phyloP scores from a whole-genome alignment of 2,888 invertebrate species.

The Phyllotreta striolata region DNA sequence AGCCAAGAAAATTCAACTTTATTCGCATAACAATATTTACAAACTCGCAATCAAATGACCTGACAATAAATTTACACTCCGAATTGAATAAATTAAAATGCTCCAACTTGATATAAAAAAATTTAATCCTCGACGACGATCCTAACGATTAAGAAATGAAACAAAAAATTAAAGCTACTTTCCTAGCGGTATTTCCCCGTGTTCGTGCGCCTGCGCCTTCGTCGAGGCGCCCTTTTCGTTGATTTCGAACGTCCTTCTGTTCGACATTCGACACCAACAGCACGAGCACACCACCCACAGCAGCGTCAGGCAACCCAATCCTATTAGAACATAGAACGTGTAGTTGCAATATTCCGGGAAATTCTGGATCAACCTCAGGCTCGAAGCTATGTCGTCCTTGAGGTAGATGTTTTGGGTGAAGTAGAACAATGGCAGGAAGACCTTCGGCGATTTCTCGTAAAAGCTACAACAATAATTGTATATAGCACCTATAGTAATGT shows the following conservation, averaged over 20 bases:
- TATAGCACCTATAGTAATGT: no score
- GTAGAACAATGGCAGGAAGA: conserved; percentile 80
- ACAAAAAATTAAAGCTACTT: conserved; percentile 3
- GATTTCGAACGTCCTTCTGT: conserved; percentile 32
- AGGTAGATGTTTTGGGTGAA: conserved; percentile 73
- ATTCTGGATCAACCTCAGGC: conserved; percentile 64
- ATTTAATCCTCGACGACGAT: neutral
- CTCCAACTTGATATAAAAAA: no score
- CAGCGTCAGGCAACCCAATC: conserved; percentile 47
- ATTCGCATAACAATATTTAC: no score
- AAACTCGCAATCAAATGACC: no score
- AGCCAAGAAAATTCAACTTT: no score
- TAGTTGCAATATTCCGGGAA: conserved; percentile 60
- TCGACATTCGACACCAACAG: conserved; percentile 41
- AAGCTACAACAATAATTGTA: conserved; percentile 62
- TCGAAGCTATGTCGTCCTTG: conserved; percentile 65
- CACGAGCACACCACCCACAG: conserved; percentile 46
- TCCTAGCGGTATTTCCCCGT: conserved; percentile 13
- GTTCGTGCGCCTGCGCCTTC: neutral
- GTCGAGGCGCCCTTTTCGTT: conserved; percentile 25
- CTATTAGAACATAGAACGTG: conserved; percentile 44
- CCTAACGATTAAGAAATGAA: conserved; percentile 18
- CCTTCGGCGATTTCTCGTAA: conserved; percentile 70
- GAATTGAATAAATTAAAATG: no score
- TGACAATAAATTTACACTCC: no score